These are phyloP conservation scores for Colostygia pectinataria DNA, from an alignment of 2,888 invertebrate genomes.

Conservation along the genomic window DNA sequence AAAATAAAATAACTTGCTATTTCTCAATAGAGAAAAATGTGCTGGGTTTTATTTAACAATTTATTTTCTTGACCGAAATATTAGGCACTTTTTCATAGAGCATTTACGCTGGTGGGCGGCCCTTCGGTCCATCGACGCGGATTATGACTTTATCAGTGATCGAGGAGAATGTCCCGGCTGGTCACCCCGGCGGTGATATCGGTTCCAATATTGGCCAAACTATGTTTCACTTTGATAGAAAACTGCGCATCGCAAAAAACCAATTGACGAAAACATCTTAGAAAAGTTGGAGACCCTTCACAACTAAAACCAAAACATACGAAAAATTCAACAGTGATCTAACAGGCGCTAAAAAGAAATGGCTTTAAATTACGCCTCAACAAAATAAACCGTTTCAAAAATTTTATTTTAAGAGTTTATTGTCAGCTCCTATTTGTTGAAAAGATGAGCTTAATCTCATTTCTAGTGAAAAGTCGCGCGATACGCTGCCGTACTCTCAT, in stretches of 20 bases:
- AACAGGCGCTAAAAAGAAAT: no score
- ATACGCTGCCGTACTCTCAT: background rate
- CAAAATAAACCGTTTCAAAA: constrained; percentile 1
- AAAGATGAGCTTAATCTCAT: background rate
- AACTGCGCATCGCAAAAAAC: background rate
- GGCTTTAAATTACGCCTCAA: no score
- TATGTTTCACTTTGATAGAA: background rate
- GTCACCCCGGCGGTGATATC: background rate
- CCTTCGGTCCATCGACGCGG: background rate
- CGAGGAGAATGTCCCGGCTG: background rate
- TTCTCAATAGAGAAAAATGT: background rate
- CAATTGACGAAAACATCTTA: no score
- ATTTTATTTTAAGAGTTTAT: constrained; percentile 3
- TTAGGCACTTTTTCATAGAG: constrained; percentile 1
- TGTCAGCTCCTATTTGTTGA: background rate
- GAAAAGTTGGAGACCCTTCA: no score
- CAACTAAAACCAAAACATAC: no score
- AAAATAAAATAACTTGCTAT: no score
- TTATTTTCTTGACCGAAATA: constrained; percentile 9
- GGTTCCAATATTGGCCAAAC: background rate
- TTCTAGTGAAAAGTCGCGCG: background rate
- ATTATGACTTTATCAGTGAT: constrained; percentile 9
- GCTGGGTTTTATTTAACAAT: constrained; percentile 9
- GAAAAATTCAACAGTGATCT: no score
- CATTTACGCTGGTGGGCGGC: background rate